These are phyloP conservation scores for Jacana jacana DNA, from an alignment of 2,113 vertebrate species.

Conservation along the genomic window DNA sequence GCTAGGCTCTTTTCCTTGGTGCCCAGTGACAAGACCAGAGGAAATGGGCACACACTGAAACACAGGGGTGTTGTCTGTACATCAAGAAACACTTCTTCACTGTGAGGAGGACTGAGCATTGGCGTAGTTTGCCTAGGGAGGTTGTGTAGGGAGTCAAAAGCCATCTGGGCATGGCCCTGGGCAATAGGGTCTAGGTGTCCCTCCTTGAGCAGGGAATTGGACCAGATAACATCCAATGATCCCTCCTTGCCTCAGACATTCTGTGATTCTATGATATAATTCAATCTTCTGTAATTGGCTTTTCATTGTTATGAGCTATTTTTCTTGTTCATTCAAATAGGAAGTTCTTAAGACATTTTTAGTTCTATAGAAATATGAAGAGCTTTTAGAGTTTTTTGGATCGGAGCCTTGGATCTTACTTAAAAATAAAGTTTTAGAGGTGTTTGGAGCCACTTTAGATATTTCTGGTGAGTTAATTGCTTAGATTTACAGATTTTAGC, in stretches of 20 bases:
- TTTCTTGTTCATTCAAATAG: background rate
- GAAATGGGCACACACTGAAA: background rate
- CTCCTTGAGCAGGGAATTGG: background rate
- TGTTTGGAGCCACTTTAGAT: background rate
- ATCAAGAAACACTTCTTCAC: background rate
- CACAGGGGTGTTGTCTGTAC: background rate
- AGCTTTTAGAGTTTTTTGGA: background rate
- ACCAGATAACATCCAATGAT: background rate
- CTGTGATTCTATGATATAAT: background rate
- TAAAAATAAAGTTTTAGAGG: background rate
- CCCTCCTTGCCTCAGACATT: background rate
- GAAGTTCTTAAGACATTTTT: background rate
- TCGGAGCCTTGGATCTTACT: background rate
- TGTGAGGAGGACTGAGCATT: background rate
- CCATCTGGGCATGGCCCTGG: background rate
- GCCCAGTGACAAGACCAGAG: background rate
- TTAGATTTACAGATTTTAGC: background rate
- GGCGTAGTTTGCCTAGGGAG: background rate
- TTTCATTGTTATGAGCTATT: background rate
- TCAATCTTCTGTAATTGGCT: background rate
- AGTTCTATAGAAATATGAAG: background rate
- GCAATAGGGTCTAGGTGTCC: background rate
- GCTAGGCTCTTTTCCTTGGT: background rate
- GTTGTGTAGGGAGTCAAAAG: background rate
- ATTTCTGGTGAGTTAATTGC: background rate